These are phyloP conservation scores for Peribatodes rhomboidaria DNA, from an alignment of 2,888 invertebrate species.

Conservation along the genomic window DNA sequence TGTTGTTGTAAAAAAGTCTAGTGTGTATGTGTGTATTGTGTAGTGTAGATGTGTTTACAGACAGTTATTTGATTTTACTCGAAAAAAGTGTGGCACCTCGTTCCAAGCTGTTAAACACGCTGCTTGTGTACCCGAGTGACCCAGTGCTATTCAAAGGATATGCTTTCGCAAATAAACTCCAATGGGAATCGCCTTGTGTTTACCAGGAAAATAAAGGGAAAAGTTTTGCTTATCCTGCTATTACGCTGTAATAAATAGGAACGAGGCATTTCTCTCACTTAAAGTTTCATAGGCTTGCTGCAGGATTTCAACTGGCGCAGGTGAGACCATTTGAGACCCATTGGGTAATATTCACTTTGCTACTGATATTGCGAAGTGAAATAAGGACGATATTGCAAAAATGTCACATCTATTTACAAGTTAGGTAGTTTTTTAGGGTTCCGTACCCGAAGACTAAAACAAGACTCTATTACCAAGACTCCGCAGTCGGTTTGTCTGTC, in stretches of 20 bases:
- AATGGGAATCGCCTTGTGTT: conserved; percentile 21
- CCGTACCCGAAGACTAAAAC: too few species aligned
- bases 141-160: conserved; percentile 20
- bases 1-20: too few species aligned
- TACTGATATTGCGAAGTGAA: too few species aligned
- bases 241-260: background rate
- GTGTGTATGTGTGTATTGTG: too few species aligned
- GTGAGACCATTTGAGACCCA: too few species aligned
- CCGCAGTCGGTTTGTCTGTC: too few species aligned
- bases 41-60: background rate
- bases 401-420: too few species aligned
- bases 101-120: conserved; percentile 11
- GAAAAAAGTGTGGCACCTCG: background rate
- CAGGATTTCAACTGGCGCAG: background rate
- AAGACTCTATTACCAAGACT: too few species aligned
- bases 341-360: too few species aligned
- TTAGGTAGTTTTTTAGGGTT: too few species aligned
- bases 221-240: conserved; percentile 6
- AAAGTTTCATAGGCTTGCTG: background rate
- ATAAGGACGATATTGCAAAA: too few species aligned
- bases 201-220: conserved; percentile 20
- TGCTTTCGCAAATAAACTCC: conserved; percentile 26
- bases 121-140: conserved; percentile 11
- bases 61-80: background rate
- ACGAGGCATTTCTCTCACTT: background rate